Evolutionary conservation across 2,888 invertebrate species (phyloP).

Genomic region (Julus scandinavius): DNA sequence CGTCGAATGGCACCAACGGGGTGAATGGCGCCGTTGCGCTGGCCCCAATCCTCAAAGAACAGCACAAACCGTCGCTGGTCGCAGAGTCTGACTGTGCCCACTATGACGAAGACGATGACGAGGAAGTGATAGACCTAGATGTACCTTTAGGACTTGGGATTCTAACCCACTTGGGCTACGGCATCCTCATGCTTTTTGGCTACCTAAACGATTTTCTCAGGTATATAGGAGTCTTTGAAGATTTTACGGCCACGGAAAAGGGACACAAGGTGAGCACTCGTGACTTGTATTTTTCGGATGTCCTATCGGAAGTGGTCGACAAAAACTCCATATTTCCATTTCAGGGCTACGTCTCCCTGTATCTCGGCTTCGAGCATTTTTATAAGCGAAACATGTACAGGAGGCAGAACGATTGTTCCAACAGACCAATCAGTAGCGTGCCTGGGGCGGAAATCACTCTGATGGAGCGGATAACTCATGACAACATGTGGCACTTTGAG

Average conservation of each 20-base stretch:
- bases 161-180: slow-evolving; percentile 89
- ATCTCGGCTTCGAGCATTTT: slow-evolving; percentile 86
- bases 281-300: background rate
- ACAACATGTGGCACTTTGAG: slow-evolving; percentile 91
- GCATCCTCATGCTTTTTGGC: slow-evolving; percentile 90
- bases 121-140: slow-evolving; percentile 65
- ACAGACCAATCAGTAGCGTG: slow-evolving; percentile 91
- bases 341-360: slow-evolving; percentile 67
- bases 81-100: background rate
- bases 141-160: slow-evolving; percentile 83
- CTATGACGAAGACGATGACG: background rate
- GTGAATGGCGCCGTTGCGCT: background rate
- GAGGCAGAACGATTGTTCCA: slow-evolving; percentile 94
- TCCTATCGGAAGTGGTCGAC: background rate
- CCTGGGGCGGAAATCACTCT: slow-evolving; percentile 88
- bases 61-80: background rate
- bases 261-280: slow-evolving; percentile 49
- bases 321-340: slow-evolving; percentile 40
- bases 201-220: slow-evolving; percentile 87
- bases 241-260: background rate
- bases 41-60: background rate
- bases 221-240: slow-evolving; percentile 44
- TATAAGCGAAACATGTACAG: slow-evolving; percentile 93
- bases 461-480: slow-evolving; percentile 84
- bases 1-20: background rate